Evolutionary conservation across 2,888 invertebrate species (phyloP).

Genomic region (Pegoplata infirma): DNA sequence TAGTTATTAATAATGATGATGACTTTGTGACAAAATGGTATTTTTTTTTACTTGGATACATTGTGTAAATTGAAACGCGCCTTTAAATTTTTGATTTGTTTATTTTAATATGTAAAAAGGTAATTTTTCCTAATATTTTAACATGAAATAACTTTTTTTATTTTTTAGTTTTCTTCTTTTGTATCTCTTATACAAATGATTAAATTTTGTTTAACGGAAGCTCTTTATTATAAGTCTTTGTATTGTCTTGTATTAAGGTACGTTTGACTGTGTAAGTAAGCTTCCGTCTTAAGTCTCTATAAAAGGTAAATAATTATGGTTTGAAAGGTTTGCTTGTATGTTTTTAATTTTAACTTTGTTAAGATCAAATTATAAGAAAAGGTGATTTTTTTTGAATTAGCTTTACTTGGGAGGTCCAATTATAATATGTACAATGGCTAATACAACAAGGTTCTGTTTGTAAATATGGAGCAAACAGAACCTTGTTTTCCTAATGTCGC

Average conservation of each 20-base stretch:
- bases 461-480: too few species aligned
- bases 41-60: background rate
- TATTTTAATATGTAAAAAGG: background rate
- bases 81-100: conserved; percentile 23
- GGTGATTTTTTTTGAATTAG: background rate
- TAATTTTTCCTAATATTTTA: background rate
- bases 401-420: background rate
- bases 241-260: conserved; percentile 13
- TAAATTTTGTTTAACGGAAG: conserved; percentile 35
- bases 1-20: background rate
- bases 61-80: conserved; percentile 49
- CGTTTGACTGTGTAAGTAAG: background rate
- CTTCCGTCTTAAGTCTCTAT: conserved; percentile 39
- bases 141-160: background rate
- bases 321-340: too few species aligned
- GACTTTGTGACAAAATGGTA: conserved; percentile 28
- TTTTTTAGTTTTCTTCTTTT: background rate
- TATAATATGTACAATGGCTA: too few species aligned
- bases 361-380: conserved; percentile 3
- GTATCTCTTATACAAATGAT: background rate
- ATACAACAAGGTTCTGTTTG: too few species aligned
- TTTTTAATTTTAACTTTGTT: background rate
- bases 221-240: conserved; percentile 22
- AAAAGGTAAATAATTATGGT: background rate
- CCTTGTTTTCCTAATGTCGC: too few species aligned